Evolutionary conservation across 2,113 vertebrate genomes (phyloP).

Genomic region (Pyxicephalus adspersus): DNA sequence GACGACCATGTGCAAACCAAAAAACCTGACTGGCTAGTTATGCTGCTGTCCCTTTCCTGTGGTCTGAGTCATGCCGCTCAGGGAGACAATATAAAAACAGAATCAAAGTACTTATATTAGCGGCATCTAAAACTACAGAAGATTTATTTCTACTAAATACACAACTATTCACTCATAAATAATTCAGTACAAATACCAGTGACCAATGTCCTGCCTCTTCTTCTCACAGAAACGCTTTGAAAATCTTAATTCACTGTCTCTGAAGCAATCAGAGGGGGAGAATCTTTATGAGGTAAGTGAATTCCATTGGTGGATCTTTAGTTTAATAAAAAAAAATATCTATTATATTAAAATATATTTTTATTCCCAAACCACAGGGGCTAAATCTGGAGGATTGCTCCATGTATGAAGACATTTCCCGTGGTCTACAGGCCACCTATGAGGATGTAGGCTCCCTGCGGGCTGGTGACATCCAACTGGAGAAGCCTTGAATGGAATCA

Average conservation of each 20-base stretch:
- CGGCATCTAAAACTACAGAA: no score
- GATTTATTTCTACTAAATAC: no score
- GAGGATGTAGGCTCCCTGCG: conserved; percentile 68
- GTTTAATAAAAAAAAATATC: neutral
- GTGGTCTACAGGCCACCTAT: conserved; percentile 70
- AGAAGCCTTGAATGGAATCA: conserved; percentile 61
- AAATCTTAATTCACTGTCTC: conserved; percentile 1
- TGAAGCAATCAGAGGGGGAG: conserved; percentile 33
- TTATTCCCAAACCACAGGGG: conserved; percentile 58
- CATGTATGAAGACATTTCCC: conserved; percentile 72
- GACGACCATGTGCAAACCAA: no score
- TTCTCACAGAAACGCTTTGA: conserved; percentile 38
- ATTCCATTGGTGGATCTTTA: neutral
- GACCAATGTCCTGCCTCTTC: neutral
- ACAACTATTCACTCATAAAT: no score
- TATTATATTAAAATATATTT: neutral
- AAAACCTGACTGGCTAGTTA: no score
- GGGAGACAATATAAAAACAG: no score
- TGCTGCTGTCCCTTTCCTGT: no score
- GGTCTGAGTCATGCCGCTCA: no score
- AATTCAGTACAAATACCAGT: no score
- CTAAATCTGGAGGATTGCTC: conserved; percentile 69
- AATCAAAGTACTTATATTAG: no score
- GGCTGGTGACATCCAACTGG: conserved; percentile 65
- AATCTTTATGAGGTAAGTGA: conserved; percentile 47